A percentile compares a stretch with the other conserved stretches of the same genome.
Evolutionary conservation across 2,797 vertebrate genomes (phyloP).

Genomic region (Choloepus didactylus): DNA sequence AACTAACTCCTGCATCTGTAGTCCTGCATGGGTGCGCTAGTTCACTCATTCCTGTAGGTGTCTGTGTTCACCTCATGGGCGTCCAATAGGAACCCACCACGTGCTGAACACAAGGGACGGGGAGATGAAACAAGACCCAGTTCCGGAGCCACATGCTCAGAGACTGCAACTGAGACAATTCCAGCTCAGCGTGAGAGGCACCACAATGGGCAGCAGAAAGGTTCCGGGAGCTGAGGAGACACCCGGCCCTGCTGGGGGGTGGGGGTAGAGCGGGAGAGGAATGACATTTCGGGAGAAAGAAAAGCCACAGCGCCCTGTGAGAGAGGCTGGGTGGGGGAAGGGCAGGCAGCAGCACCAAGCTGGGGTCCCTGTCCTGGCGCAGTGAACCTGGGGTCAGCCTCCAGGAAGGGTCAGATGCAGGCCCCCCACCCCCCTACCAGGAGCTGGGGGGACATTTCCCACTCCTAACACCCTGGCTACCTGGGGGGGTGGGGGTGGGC

Average conservation of each 20-base stretch:
- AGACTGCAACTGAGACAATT: not conserved
- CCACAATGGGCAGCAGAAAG: not conserved
- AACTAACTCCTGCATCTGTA: not conserved
- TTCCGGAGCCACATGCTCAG: not conserved
- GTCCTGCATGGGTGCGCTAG: not conserved
- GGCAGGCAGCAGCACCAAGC: not conserved
- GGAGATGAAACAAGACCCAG: not conserved
- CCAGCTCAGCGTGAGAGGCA: not conserved
- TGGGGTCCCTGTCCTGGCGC: rapidly evolving
- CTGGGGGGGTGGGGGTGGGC: not conserved
- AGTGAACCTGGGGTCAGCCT: not conserved
- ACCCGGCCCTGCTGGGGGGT: not conserved
- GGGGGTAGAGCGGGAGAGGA: not conserved
- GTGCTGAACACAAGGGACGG: not conserved
- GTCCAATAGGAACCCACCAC: not conserved
- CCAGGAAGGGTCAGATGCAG: not conserved
- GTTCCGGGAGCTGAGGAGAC: not conserved
- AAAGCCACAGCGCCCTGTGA: not conserved
- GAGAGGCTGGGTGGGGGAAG: not conserved
- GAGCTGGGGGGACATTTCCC: not conserved
- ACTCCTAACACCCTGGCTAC: not conserved
- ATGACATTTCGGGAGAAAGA: not conserved
- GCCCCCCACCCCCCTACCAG: not conserved
- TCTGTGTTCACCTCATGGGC: not conserved
- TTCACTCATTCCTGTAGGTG: not conserved